phyloP scores from a whole-genome alignment of 2,888 invertebrate species.

The Pandemis cinnamomeana region DNA sequence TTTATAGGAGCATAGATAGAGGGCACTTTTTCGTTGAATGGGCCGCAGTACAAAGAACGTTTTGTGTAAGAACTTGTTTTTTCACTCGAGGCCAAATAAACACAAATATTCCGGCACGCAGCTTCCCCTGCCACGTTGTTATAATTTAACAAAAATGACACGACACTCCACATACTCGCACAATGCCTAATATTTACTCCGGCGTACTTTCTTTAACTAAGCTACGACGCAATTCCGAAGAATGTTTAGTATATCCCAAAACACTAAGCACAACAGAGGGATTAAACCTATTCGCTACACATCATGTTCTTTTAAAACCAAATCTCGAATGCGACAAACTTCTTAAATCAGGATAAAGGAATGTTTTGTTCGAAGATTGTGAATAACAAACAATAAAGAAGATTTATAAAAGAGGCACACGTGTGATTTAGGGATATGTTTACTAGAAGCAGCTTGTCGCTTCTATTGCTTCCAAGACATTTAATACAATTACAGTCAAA shows the following conservation, averaged over 20 bases:
- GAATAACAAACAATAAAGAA: constrained; percentile 31
- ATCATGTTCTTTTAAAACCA: constrained; percentile 4
- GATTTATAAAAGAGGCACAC: constrained; percentile 27
- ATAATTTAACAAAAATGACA: constrained; percentile 6
- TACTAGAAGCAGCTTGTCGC: constrained; percentile 19
- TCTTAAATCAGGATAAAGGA: constrained; percentile 11
- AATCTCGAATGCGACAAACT: constrained; percentile 12
- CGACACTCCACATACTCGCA: not conserved
- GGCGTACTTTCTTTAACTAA: not conserved
- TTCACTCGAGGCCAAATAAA: constrained; percentile 8
- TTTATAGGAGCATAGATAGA: constrained; percentile 23
- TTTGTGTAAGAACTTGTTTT: constrained; percentile 26
- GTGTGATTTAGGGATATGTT: constrained; percentile 32
- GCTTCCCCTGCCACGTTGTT: constrained; percentile 1
- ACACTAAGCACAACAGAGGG: not conserved
- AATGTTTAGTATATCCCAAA: not conserved
- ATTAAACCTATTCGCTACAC: constrained; percentile 8
- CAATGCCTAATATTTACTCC: not conserved
- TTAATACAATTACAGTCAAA: not conserved
- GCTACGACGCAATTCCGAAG: constrained; percentile 4
- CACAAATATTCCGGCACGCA: constrained; percentile 16
- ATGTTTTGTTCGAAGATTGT: constrained; percentile 30
- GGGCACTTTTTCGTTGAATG: constrained; percentile 16
- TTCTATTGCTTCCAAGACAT: not conserved
- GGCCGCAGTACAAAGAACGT: constrained; percentile 20